Base-by-base conservation (phyloP, 1,140 invertebrate genomes). In the Drosophila kepulauana region DNA sequence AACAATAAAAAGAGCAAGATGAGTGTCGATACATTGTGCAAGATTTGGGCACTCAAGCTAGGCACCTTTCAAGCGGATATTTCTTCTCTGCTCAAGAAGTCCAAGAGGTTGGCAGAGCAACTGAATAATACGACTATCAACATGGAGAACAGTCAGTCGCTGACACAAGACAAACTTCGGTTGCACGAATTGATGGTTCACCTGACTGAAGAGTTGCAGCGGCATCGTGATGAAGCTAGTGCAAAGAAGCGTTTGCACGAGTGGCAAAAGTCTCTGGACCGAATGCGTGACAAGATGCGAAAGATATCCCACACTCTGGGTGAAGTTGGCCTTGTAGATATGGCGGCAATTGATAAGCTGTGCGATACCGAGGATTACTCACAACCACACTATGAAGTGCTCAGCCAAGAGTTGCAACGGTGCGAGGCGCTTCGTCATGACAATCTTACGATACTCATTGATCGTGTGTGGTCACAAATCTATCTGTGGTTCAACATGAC, bases 171-270 rank as follows among this genome's bases (percentile, higher is more conserved):
- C 5, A 20, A 62, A 2, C 5, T n/a, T 0, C 57, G 62, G 33
- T 25, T 74, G 5, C 35, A 68, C n/a, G 54, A 74, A 11, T 11
- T 74, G 13, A 74, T 69, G 43, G 61, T 69, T 25, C 57, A 69
- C 11, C n/a, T 74, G 6, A 74, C 56, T 0, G 71, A 62, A 33
- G 71, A 74, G 25, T 8, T 74, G 20, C 71, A 74, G 49, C 57
- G 65, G 1, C 65, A 41, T 5, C 38, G 28, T 3, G 43, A 62
- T 4, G 58, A 69, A 11, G 58, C 49, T 1, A 61, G 16, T 10
- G 64, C 64, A 33, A 69, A 69, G 3, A 15, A 35, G 46, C 54
- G 69, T 1, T 8, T 72, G 25, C 20, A 41, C 11, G 71, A 74
- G 5, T 74, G 65, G 48, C 43, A 56, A 1, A 68, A 68, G 11